phyloP scores from a whole-genome alignment of 1,140 invertebrate species.

The Coptotermes formosanus region DNA sequence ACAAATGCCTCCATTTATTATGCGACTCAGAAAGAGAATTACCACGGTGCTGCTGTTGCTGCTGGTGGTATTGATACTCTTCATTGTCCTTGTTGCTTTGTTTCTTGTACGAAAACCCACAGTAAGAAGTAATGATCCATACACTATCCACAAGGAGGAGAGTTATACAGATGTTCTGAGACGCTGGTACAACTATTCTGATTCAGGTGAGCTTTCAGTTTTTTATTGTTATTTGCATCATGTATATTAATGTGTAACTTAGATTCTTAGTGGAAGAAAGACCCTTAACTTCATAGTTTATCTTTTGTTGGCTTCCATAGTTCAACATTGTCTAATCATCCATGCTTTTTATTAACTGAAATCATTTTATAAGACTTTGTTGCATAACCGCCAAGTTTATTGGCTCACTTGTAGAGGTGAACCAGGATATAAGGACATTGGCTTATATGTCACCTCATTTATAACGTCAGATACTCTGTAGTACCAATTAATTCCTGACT shows the following conservation, averaged over 20 bases:
- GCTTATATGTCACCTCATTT: too few species aligned
- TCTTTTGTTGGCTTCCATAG: too few species aligned
- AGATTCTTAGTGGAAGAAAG: too few species aligned
- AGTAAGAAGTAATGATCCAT: neutral
- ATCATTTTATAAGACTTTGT: too few species aligned
- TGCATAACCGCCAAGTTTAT: too few species aligned
- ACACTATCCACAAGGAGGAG: neutral
- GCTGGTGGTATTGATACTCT: neutral
- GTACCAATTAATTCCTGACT: too few species aligned
- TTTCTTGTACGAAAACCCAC: neutral
- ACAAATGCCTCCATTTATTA: neutral
- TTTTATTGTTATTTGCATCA: neutral
- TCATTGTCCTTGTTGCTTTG: neutral
- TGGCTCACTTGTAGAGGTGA: too few species aligned
- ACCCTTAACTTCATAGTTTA: too few species aligned
- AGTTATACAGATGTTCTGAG: neutral
- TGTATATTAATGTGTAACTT: neutral
- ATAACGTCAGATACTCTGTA: too few species aligned
- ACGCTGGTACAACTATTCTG: slow-evolving; percentile 1
- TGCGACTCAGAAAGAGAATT: neutral
- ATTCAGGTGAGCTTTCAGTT: neutral
- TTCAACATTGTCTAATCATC: too few species aligned
- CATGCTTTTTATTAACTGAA: too few species aligned
- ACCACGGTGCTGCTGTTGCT: neutral
- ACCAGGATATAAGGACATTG: too few species aligned